Evolutionary conservation across 2,888 invertebrate genomes (phyloP), one percentile per base, ranked within the genome.

Genomic region (Drosophila lacicola): DNA sequence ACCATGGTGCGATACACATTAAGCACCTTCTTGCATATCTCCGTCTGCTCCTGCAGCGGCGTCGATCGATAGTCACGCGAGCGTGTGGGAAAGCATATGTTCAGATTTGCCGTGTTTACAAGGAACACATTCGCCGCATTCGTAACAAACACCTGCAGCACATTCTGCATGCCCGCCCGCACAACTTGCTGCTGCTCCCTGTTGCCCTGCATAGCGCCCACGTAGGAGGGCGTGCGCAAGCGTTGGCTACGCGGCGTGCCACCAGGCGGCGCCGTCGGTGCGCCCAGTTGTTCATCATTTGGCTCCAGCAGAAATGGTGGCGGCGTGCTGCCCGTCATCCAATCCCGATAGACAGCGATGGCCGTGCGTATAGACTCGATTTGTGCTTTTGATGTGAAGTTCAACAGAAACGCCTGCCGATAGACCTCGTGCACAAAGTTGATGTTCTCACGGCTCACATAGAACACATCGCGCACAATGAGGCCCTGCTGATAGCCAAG

Each of bases 1-100:
- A 99, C 98, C 95, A 98, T 97, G 90, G 97, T 98, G 78, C 98
- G 94, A 93, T 98, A 99, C 82, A 98, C 98, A 92, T 98, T 99
- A 64, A 99, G 94, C 70, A 99, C 98, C 77, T 98, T 95, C 93
- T 98, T 98, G 93, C 98, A 98, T 63, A 98, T 96, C 92, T 99
- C 98, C 0, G 98, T 98, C 93, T 98, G 98, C 91, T 98, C 98
- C 90, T 98, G 97, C 37, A 97, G 92, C 64, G 97, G 93, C 55
- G 95, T 94, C n/a, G 94, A 94, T 5, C 94, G 94, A 61, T 88
- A 90, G 78, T 94, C 94, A 4, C 95, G 94, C 65, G 94, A 93
- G 57, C 94, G 93, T 0, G 94, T 93, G 62, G 94, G 93, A 72
- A 94, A 94, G 82, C 95, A 95, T 41, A 92, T 91, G 63, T 92